These are phyloP conservation scores for Myrmophylax atrothorax DNA, from an alignment of 2,113 vertebrate species.

Conservation along the genomic window DNA sequence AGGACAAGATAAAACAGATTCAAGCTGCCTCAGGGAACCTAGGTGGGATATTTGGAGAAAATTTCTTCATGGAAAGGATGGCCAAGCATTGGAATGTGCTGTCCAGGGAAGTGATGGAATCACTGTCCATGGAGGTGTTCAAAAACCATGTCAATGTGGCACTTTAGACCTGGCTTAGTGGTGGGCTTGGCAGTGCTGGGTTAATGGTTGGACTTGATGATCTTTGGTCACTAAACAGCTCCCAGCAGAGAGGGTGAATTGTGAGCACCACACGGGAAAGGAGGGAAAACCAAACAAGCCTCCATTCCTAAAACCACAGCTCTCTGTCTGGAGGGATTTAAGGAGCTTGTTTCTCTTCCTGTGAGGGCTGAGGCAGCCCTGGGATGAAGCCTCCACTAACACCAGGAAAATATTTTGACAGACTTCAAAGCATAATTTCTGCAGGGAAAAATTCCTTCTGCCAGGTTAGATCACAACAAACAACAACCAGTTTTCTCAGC, in stretches of 20 bases:
- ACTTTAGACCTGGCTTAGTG: not conserved
- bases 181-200: not conserved
- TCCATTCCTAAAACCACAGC: not conserved
- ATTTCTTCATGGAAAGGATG: rapidly evolving
- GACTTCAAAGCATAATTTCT: not conserved
- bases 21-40: not conserved
- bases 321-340: not conserved
- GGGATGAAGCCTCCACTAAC: not conserved
- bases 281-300: not conserved
- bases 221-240: not conserved
- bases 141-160: not conserved
- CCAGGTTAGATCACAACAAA: not conserved
- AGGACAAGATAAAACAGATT: not conserved
- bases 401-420: not conserved
- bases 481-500: not conserved
- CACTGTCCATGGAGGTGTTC: not conserved
- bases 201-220: not conserved
- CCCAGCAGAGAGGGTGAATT: not conserved
- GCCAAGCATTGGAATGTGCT: rapidly evolving
- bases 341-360: not conserved
- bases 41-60: not conserved
- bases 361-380: not conserved
- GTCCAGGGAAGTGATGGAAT: not conserved
- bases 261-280: not conserved
- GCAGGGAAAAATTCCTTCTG: not conserved